Evolutionary conservation across 1,140 invertebrate genomes (phyloP).

Genomic region (Doryteuthis pealeii): DNA sequence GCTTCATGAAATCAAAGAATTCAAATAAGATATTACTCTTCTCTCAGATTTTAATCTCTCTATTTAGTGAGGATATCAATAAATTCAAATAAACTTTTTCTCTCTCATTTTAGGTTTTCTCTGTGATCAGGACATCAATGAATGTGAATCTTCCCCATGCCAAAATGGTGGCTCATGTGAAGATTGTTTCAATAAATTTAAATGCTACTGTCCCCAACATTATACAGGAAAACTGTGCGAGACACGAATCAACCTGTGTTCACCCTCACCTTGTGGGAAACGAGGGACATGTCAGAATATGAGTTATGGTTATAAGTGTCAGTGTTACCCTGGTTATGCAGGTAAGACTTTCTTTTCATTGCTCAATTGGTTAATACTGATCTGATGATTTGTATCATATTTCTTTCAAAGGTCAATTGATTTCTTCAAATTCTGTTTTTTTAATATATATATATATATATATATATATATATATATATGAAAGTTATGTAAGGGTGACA

Average conservation of each 20-base stretch:
- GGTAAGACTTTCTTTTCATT: neutral
- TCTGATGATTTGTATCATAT: no score
- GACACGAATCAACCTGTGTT: constrained; percentile 39
- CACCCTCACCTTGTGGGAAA: neutral
- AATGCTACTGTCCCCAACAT: constrained; percentile 23
- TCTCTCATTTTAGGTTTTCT: constrained; percentile 20
- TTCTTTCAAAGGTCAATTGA: no score
- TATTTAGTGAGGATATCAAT: constrained; percentile 32
- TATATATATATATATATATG: neutral
- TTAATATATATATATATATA: neutral
- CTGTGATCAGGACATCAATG: constrained; percentile 33
- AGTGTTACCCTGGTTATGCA: constrained; percentile 69
- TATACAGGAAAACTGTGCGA: constrained; percentile 55
- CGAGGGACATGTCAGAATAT: constrained; percentile 71
- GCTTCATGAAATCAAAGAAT: no score
- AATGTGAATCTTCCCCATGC: constrained; percentile 33
- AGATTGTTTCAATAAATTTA: constrained; percentile 23
- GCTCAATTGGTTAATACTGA: no score
- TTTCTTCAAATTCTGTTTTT: no score
- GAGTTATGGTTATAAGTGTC: constrained; percentile 91
- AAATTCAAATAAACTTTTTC: constrained; percentile 20
- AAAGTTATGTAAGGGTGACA: no score
- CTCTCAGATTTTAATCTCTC: constrained; percentile 17
- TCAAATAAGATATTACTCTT: neutral
- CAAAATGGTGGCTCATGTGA: constrained; percentile 25